Percentiles rank a stretch among this genome's conserved stretches.
Evolutionary conservation across 2,888 invertebrate genomes (phyloP).

Genomic region (Caenorhabditis plicata): DNA sequence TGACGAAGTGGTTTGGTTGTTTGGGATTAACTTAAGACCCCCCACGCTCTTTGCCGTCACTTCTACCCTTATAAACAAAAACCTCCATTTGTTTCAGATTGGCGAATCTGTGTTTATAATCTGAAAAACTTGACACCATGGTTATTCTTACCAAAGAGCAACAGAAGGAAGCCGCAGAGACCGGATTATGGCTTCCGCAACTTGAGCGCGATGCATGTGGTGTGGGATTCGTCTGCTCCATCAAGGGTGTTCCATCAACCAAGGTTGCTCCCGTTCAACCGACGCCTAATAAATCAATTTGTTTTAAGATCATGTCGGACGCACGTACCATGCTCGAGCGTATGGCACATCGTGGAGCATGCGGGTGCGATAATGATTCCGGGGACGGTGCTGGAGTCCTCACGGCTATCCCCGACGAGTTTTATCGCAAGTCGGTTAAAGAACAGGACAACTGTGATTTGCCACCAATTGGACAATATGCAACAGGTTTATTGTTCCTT

Average conservation of each 20-base stretch:
- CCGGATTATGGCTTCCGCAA: constrained; percentile 87
- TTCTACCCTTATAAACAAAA: no score
- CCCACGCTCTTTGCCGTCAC: no score
- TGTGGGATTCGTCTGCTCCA: constrained; percentile 96
- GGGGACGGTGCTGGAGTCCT: constrained; percentile 98
- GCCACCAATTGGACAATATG: constrained; percentile 86
- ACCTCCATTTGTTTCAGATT: no score
- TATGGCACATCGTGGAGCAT: constrained; percentile 99
- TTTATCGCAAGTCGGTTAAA: constrained; percentile 81
- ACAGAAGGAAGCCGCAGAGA: constrained; percentile 47
- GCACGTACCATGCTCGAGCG: constrained; percentile 89
- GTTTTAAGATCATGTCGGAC: constrained; percentile 84
- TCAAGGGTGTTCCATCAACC: constrained; percentile 89
- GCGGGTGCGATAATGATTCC: constrained; percentile 97
- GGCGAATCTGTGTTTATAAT: no score
- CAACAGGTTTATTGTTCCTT: constrained; percentile 92
- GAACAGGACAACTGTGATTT: constrained; percentile 73
- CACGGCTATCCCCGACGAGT: constrained; percentile 91
- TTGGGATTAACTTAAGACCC: no score
- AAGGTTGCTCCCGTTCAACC: constrained; percentile 70
- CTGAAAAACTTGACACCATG: no score
- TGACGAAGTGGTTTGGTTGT: no score
- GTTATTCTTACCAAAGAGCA: constrained; percentile 60
- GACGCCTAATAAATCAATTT: neutral
- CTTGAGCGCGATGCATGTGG: constrained; percentile 97